A percentile compares a stretch with the other conserved stretches of the same genome.
Evolutionary conservation across 2,113 vertebrate species (phyloP).

Genomic region (Dolichotis patagonum): DNA sequence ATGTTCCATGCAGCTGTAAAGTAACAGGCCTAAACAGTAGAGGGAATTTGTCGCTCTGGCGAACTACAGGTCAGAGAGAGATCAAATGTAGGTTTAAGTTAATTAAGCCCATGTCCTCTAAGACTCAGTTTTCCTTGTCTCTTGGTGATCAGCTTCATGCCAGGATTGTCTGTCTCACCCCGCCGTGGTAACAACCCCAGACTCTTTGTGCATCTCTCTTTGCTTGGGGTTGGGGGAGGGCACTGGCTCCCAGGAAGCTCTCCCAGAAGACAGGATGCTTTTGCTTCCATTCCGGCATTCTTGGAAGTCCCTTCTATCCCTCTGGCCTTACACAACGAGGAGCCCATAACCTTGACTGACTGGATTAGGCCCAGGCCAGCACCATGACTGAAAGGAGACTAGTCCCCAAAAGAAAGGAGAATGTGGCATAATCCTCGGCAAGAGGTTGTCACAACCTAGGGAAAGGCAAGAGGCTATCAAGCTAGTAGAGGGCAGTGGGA

Average conservation of each 20-base stretch:
- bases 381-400: neutral
- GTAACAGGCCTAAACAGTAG: neutral
- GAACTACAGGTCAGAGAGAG: neutral
- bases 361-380: neutral
- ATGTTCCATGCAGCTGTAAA: accelerated
- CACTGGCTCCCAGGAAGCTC: neutral
- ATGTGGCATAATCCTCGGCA: neutral
- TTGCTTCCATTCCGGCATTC: neutral
- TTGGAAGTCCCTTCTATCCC: neutral
- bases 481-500: neutral
- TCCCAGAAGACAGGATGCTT: neutral
- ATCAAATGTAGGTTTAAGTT: neutral
- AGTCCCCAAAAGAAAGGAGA: neutral
- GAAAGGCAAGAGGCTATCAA: neutral
- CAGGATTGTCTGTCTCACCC: neutral
- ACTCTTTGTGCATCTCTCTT: neutral
- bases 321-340: neutral
- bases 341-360: neutral
- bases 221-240: accelerated
- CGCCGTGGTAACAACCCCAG: accelerated
- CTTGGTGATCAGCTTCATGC: neutral
- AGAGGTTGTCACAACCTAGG: neutral
- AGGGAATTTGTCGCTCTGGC: neutral
- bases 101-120: neutral
- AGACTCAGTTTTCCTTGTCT: neutral